Conservation (phyloP, 1,140 invertebrate species). For the Calycopis cecrops region DNA sequence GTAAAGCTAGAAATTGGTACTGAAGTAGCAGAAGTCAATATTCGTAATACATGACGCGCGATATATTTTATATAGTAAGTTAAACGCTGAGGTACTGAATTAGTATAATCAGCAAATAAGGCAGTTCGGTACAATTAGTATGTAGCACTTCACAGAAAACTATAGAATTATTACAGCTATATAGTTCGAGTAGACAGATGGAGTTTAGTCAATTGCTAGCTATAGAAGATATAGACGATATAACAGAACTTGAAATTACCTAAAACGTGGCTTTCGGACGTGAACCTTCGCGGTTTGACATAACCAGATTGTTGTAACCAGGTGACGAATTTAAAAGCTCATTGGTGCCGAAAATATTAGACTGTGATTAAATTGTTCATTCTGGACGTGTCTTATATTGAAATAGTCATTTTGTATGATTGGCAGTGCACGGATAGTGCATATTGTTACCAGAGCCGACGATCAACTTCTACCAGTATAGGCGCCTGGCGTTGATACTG, state of each 20-base stretch:
- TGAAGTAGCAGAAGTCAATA: slow-evolving; percentile 54
- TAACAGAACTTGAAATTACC: slow-evolving; percentile 50
- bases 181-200: slow-evolving; percentile 60
- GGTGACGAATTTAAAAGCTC: slow-evolving; percentile 69
- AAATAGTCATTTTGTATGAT: slow-evolving; percentile 73
- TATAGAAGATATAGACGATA: slow-evolving; percentile 61
- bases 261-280: slow-evolving; percentile 59
- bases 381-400: slow-evolving; percentile 73
- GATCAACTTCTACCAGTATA: slow-evolving; percentile 21
- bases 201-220: slow-evolving; percentile 72
- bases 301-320: slow-evolving; percentile 34
- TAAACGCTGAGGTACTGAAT: slow-evolving; percentile 44
- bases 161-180: slow-evolving; percentile 54
- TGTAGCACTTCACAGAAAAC: slow-evolving; percentile 57
- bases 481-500: background rate
- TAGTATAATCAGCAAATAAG: slow-evolving; percentile 39
- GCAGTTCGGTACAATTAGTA: slow-evolving; percentile 60
- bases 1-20: slow-evolving; percentile 65
- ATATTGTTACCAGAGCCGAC: slow-evolving; percentile 33
- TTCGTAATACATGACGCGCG: slow-evolving; percentile 44
- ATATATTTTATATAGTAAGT: slow-evolving; percentile 68
- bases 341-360: slow-evolving; percentile 73
- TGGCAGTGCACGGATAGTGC: slow-evolving; percentile 51
- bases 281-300: slow-evolving; percentile 40
- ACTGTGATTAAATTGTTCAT: slow-evolving; percentile 74